These are phyloP conservation scores for Bombus affinis DNA, from an alignment of 1,140 invertebrate genomes.

Conservation along the genomic window DNA sequence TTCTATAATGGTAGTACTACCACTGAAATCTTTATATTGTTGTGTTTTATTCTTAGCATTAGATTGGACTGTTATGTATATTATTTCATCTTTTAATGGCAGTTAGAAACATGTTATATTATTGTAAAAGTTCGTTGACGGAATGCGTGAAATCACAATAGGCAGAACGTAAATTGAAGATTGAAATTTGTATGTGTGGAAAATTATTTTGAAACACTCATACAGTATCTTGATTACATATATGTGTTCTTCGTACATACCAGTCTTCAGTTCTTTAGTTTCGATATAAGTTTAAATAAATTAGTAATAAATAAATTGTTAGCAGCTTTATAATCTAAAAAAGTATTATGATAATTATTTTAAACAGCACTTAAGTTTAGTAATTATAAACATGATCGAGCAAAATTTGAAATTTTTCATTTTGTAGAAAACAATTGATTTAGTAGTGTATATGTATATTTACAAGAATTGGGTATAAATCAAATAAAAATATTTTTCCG, in stretches of 20 bases:
- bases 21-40: conserved; percentile 30
- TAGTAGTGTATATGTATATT: conserved; percentile 3
- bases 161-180: conserved; percentile 15
- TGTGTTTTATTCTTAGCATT: conserved; percentile 5
- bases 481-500: not conserved
- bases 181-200: not conserved
- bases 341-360: not conserved
- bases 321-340: not conserved
- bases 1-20: conserved; percentile 23
- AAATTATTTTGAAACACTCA: not conserved
- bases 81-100: conserved; percentile 4
- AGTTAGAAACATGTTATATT: conserved; percentile 34
- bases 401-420: conserved; percentile 6
- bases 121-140: conserved; percentile 47
- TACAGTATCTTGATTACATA: not conserved
- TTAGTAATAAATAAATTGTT: conserved; percentile 20
- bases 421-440: not conserved
- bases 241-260: not conserved
- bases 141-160: conserved; percentile 40
- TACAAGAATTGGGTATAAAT: conserved; percentile 7
- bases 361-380: not conserved
- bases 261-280: conserved; percentile 27
- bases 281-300: conserved; percentile 19
- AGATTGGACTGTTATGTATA: not conserved
- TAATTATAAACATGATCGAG: conserved; percentile 5